These are phyloP conservation scores for Deroplatys truncata DNA, from an alignment of 2,888 invertebrate genomes.

Conservation along the genomic window DNA sequence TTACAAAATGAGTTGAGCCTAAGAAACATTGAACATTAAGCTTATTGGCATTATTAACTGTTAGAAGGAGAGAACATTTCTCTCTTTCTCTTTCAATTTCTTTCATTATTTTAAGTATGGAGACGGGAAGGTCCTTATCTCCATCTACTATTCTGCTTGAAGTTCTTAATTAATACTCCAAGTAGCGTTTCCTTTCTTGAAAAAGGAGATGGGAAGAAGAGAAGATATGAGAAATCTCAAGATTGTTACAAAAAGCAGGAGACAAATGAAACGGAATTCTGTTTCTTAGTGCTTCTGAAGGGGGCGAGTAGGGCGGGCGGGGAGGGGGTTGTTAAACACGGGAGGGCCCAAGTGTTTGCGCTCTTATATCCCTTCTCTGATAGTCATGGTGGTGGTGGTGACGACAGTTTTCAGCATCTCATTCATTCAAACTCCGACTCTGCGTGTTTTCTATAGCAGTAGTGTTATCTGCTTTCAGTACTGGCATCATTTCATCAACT, in stretches of 20 bases:
- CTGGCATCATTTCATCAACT: too few relatives aligned
- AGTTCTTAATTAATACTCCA: conserved; percentile 11
- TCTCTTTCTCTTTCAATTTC: not conserved
- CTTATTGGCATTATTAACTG: not conserved
- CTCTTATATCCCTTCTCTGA: not conserved
- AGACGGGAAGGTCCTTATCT: not conserved
- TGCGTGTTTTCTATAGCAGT: too few relatives aligned
- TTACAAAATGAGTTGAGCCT: not conserved
- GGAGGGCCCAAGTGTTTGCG: not conserved
- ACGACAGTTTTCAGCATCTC: not conserved
- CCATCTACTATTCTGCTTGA: not conserved
- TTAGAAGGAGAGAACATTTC: not conserved
- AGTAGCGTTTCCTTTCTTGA: not conserved
- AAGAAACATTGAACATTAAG: not conserved
- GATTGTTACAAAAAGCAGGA: conserved; percentile 12
- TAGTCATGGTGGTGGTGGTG: not conserved
- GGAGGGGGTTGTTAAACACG: not conserved
- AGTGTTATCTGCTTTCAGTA: too few relatives aligned
- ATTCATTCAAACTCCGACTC: not conserved
- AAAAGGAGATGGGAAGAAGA: not conserved
- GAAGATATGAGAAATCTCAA: conserved; percentile 9
- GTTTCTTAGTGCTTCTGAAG: not conserved
- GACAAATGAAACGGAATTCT: conserved; percentile 15
- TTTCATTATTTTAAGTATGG: not conserved
- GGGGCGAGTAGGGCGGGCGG: not conserved